phyloP scores from a whole-genome alignment of 1,140 invertebrate genomes.

The Rhopalosiphum maidis region DNA sequence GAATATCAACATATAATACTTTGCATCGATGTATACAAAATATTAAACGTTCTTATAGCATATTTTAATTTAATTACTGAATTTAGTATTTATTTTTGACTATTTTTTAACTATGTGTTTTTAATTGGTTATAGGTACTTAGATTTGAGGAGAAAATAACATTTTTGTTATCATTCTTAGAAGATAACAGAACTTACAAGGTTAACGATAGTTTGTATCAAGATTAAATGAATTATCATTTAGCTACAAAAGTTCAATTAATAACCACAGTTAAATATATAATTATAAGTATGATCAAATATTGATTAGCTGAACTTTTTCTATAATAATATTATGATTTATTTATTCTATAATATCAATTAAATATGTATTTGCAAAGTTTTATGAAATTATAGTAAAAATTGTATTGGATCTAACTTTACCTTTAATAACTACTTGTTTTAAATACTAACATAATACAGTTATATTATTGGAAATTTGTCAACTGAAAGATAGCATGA shows the following conservation, averaged over 20 bases:
- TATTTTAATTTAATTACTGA: too few relatives aligned
- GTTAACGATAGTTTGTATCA: too few relatives aligned
- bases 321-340: background rate
- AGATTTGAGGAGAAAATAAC: too few relatives aligned
- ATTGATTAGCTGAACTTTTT: background rate
- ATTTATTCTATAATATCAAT: background rate
- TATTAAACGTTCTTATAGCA: too few relatives aligned
- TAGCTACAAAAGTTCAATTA: background rate
- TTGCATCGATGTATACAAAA: too few relatives aligned
- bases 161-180: too few relatives aligned
- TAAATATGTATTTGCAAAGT: background rate
- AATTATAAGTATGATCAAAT: background rate
- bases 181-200: too few relatives aligned
- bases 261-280: background rate
- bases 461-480: background rate
- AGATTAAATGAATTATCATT: too few relatives aligned
- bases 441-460: background rate
- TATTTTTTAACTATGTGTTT: too few relatives aligned
- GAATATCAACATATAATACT: too few relatives aligned
- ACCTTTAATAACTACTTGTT: background rate
- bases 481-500: background rate
- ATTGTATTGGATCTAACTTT: background rate
- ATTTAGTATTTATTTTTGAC: too few relatives aligned
- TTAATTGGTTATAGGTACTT: too few relatives aligned
- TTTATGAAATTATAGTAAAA: background rate